Conservation (phyloP, 2,888 invertebrate genomes). For the Agonopterix subpropinquella region DNA sequence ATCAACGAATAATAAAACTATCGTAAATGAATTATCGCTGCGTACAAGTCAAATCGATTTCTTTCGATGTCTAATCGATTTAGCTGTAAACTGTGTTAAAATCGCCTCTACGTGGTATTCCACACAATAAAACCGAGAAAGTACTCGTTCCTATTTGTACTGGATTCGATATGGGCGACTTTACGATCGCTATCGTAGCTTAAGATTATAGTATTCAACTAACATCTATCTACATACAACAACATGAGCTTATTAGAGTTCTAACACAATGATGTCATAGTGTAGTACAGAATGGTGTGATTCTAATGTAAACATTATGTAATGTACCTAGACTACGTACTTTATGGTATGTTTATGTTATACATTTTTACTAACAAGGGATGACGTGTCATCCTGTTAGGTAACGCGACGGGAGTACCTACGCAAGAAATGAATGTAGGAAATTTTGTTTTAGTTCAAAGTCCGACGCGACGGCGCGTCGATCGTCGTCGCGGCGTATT, state of each 20-base stretch:
- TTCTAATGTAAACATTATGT: constrained; percentile 35
- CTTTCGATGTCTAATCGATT: constrained; percentile 69
- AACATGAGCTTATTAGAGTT: constrained; percentile 9
- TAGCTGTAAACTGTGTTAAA: constrained; percentile 66
- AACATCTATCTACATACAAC: constrained; percentile 6
- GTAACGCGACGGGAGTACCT: too few relatives aligned
- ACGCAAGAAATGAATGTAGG: too few relatives aligned
- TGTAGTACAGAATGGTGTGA: constrained; percentile 25
- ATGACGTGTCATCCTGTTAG: not conserved
- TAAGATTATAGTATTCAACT: constrained; percentile 10
- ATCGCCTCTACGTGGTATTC: constrained; percentile 21
- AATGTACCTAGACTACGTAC: not conserved
- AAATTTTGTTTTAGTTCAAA: too few relatives aligned
- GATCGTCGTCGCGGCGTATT: too few relatives aligned
- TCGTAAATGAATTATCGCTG: constrained; percentile 58
- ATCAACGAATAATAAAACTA: constrained; percentile 43
- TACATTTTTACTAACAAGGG: not conserved
- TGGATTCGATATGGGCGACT: constrained; percentile 52
- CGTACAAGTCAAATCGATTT: constrained; percentile 60
- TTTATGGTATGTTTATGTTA: constrained; percentile 1
- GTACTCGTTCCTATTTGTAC: constrained; percentile 60
- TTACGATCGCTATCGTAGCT: constrained; percentile 43
- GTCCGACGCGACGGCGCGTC: too few relatives aligned
- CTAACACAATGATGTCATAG: constrained; percentile 34
- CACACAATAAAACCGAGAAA: constrained; percentile 39